Conservation (phyloP, 2,113 vertebrate species). For the Aptenodytes forsteri region DNA sequence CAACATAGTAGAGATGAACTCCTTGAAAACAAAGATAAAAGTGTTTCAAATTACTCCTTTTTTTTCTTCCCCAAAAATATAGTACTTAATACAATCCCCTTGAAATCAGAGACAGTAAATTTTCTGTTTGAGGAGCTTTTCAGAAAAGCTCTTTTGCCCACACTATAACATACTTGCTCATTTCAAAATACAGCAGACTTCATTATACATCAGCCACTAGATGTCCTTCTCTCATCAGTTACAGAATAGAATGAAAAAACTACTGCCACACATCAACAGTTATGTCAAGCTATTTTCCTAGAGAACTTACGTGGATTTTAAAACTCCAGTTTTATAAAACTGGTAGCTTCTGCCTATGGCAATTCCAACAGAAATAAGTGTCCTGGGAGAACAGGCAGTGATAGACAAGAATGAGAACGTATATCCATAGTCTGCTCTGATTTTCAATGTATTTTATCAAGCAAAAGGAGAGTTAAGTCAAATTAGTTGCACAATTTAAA, state of each 20-base stretch:
- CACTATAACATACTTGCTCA: accelerated
- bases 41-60: neutral
- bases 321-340: neutral
- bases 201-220: conserved; percentile 62
- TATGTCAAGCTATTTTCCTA: neutral
- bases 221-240: conserved; percentile 52
- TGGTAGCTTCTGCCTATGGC: neutral
- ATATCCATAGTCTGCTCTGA: neutral
- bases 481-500: neutral
- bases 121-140: neutral
- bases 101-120: neutral
- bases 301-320: neutral
- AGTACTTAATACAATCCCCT: neutral
- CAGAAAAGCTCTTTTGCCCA: neutral
- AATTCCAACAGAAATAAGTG: neutral
- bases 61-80: neutral
- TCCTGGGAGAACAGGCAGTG: neutral
- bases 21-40: conserved; percentile 73
- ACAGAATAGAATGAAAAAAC: neutral
- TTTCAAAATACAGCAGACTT: neutral
- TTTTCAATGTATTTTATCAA: neutral
- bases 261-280: neutral
- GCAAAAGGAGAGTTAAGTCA: neutral
- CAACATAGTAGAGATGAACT: conserved; percentile 96
- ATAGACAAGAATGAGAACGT: neutral